These are phyloP conservation scores for Melospiza georgiana DNA, from an alignment of 2,113 vertebrate genomes.

Conservation along the genomic window DNA sequence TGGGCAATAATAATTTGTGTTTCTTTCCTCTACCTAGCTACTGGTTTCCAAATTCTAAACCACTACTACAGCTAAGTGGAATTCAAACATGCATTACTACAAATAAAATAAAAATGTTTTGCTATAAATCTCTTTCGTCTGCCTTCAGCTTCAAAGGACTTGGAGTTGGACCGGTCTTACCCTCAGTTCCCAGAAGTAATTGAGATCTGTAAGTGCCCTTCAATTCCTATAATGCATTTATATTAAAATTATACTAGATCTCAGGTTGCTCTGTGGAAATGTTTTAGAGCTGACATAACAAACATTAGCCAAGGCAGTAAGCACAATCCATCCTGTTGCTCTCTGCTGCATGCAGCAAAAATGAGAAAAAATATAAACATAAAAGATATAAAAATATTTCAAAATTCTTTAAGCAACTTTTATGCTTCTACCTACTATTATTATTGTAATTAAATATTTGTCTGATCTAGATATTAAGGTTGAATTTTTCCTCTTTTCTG, in stretches of 20 bases:
- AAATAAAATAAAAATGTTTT: conserved; percentile 27
- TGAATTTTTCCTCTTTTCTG: not conserved
- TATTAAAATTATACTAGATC: not conserved
- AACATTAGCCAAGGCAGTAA: not conserved
- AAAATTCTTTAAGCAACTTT: not conserved
- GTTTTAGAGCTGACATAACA: not conserved
- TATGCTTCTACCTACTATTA: not conserved
- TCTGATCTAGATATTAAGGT: not conserved
- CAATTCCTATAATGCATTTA: not conserved
- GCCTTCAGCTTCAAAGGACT: not conserved
- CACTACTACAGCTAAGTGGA: not conserved
- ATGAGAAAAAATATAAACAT: not conserved
- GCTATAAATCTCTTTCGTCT: not conserved
- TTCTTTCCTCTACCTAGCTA: not conserved
- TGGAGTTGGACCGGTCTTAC: not conserved
- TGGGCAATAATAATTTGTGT: not conserved
- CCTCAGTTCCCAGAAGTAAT: not conserved
- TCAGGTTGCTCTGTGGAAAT: not conserved
- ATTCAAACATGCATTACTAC: not conserved
- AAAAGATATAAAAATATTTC: not conserved
- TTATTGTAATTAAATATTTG: not conserved
- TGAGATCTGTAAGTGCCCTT: not conserved
- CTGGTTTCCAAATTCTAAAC: not conserved
- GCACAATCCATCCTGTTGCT: not conserved
- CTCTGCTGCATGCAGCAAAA: not conserved